Base-by-base conservation (phyloP, 2,888 invertebrate species). In the Aricia artaxerxes region DNA sequence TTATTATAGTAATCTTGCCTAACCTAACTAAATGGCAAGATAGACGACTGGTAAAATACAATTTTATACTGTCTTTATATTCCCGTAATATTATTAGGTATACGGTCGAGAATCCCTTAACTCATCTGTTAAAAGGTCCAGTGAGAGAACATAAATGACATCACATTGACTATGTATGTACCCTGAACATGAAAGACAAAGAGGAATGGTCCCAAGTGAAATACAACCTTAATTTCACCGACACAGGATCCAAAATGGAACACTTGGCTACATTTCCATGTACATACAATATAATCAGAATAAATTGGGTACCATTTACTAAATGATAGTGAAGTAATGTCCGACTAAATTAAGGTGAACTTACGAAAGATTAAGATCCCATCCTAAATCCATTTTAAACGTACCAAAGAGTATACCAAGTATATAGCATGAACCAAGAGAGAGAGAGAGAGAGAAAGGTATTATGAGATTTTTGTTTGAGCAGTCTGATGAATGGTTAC, bases 101-200 rank as follows among this genome's bases (percentile, higher is more conserved):
- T 87, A 88, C 84, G 81, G 82, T 78, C 60, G 77, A 83, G 79
- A 83, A 80, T 84, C 80, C 80, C 82, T 81, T 78, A 81, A 81
- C 82, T 90, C 89, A 91, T 90, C 89, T 89, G 87, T 88, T 89
- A 90, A 91, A 88, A 90, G 90, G 89, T 86, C 87, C 79, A 80
- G 81, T 80, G 84, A 84, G 84, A 82, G 83, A 83, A 81, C 81
- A 82, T 82, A 84, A 83, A 85, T 82, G 84, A 84, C 84, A 81
- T 83, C 83, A 82, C 88, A 90, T 91, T 91, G 91, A 91, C 90
- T 91, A 91, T 91, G 91, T 87, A 91, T 91, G 90, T 76, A 31
- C 13, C 35, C 76, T 13, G 75, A 76, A 57, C 76, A 35, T 76
- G 61, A 61, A 77, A 78, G 49, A 24, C 78, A 72, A 79, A 78